These are phyloP conservation scores for Opisthograptis luteolata DNA, from an alignment of 2,888 invertebrate genomes.

Conservation along the genomic window DNA sequence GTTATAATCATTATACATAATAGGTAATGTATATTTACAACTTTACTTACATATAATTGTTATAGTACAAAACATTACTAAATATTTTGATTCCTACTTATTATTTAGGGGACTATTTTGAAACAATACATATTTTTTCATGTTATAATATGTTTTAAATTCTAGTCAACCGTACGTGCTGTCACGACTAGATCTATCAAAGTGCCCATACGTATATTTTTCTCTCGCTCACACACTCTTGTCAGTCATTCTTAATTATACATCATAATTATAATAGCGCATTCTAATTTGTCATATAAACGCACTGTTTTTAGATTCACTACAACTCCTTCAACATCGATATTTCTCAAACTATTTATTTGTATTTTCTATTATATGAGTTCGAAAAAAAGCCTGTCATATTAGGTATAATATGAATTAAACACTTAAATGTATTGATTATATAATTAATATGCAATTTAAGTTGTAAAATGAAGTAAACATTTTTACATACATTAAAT, in stretches of 20 bases:
- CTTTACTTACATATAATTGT: conserved; percentile 34
- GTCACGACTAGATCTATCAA: conserved; percentile 53
- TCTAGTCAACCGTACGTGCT: conserved; percentile 46
- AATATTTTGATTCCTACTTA: conserved; percentile 57
- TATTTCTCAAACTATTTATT: too few species aligned
- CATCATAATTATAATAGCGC: too few species aligned
- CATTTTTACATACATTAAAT: neutral
- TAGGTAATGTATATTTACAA: conserved; percentile 51
- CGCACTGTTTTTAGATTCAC: too few species aligned
- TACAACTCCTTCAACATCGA: too few species aligned
- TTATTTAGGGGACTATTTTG: conserved; percentile 34
- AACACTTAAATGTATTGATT: too few species aligned
- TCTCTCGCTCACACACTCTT: conserved; percentile 40
- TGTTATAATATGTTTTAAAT: conserved; percentile 17
- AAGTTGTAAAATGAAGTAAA: neutral
- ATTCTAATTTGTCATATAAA: too few species aligned
- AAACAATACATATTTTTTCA: conserved; percentile 38
- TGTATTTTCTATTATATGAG: too few species aligned
- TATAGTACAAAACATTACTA: conserved; percentile 73
- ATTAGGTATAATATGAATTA: too few species aligned
- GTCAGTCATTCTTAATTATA: neutral
- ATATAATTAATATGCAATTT: too few species aligned
- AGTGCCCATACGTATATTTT: conserved; percentile 48
- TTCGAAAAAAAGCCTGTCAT: too few species aligned
- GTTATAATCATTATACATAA: conserved; percentile 35